A percentile compares a stretch with the other conserved stretches of the same genome.
Evolutionary conservation across 2,113 vertebrate genomes (phyloP).

Genomic region (Mesembrinibis cayennensis): DNA sequence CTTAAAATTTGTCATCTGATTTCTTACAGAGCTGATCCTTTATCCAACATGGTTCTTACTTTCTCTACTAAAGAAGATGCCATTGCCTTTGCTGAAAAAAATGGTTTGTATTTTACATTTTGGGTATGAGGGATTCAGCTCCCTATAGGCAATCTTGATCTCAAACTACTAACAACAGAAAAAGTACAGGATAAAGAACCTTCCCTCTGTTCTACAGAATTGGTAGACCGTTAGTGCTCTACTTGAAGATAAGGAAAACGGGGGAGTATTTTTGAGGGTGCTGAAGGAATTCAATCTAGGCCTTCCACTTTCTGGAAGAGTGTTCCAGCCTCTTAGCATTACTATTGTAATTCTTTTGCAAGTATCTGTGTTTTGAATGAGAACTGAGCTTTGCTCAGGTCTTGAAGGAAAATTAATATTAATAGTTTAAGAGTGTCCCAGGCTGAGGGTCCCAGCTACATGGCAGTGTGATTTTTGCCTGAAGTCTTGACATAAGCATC

Average conservation of each 20-base stretch:
- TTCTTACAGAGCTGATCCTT: slow-evolving; percentile 87
- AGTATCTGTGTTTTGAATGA: neutral
- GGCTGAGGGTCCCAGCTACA: neutral
- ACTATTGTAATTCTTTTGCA: neutral
- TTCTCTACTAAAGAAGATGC: slow-evolving; percentile 93
- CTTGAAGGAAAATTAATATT: neutral
- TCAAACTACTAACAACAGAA: neutral
- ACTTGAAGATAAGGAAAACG: neutral
- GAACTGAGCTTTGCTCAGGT: neutral
- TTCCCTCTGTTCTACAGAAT: neutral
- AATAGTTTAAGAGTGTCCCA: neutral
- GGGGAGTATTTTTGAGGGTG: neutral
- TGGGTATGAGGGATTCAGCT: neutral
- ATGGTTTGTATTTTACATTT: slow-evolving; percentile 76
- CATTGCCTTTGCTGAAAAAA: slow-evolving; percentile 95
- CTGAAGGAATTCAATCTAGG: neutral
- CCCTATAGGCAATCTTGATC: neutral
- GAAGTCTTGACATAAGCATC: neutral
- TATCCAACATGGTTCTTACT: slow-evolving; percentile 90
- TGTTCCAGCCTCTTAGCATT: neutral
- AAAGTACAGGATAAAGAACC: neutral
- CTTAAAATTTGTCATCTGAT: neutral
- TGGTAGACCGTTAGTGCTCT: neutral
- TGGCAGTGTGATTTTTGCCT: neutral
- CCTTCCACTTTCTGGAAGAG: neutral